Conservation (phyloP, 2,113 vertebrate genomes). For the Rhinoptilus africanus region DNA sequence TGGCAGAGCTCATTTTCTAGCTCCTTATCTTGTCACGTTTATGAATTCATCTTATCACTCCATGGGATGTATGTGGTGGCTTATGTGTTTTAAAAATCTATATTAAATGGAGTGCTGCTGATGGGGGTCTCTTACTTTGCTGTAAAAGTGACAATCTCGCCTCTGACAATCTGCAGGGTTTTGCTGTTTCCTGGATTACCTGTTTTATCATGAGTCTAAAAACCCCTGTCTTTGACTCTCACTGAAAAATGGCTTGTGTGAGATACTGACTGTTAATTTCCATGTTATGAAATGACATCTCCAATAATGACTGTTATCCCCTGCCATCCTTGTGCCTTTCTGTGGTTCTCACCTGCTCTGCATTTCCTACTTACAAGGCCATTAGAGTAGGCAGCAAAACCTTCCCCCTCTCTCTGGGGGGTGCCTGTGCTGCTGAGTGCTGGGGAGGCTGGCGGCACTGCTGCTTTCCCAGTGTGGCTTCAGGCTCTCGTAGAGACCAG, state of each 20-base stretch:
- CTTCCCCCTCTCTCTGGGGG: neutral
- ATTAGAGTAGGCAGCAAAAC: neutral
- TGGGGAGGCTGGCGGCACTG: accelerated
- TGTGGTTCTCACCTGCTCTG: neutral
- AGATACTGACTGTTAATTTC: neutral
- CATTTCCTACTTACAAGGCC: neutral
- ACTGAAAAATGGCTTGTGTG: neutral
- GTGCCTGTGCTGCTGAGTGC: accelerated
- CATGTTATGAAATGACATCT: neutral
- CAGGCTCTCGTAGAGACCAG: neutral
- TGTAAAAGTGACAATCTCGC: neutral
- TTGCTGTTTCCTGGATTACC: neutral
- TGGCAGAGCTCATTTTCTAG: neutral
- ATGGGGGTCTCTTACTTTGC: neutral
- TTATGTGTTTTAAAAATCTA: neutral
- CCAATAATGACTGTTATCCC: neutral
- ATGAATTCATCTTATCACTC: neutral
- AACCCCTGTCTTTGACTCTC: neutral
- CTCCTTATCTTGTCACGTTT: neutral
- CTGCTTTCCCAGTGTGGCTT: neutral
- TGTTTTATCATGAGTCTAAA: neutral
- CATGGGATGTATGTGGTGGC: neutral
- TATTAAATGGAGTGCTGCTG: neutral
- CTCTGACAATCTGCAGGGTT: neutral
- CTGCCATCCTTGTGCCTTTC: neutral